These are phyloP conservation scores for Chymomyza caudatula DNA, from an alignment of 2,888 invertebrate species.

Conservation along the genomic window DNA sequence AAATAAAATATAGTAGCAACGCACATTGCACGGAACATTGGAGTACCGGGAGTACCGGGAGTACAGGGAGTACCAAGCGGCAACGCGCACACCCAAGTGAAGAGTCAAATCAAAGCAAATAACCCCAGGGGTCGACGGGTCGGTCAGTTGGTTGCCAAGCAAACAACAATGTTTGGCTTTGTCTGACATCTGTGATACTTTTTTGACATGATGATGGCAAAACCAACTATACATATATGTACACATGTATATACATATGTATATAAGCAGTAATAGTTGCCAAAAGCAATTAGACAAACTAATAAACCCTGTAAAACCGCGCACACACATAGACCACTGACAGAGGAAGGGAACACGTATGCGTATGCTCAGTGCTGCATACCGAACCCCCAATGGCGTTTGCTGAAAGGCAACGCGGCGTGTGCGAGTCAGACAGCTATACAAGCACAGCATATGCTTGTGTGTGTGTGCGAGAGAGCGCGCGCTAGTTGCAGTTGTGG, in stretches of 20 bases:
- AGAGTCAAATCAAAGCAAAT: conserved; percentile 62
- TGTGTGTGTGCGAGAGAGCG: background rate
- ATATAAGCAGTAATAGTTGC: conserved; percentile 59
- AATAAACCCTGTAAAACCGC: conserved; percentile 42
- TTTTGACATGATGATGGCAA: conserved; percentile 38
- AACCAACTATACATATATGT: conserved; percentile 30
- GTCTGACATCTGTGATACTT: conserved; percentile 67
- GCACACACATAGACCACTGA: background rate
- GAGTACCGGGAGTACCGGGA: background rate
- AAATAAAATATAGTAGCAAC: conserved; percentile 24
- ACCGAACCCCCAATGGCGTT: conserved; percentile 66
- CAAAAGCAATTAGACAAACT: conserved; percentile 71
- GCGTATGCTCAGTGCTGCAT: conserved; percentile 51
- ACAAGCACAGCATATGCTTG: conserved; percentile 11
- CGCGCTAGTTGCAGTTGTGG: conserved; percentile 19
- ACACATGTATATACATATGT: background rate
- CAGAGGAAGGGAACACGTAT: background rate
- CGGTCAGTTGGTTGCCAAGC: conserved; percentile 21
- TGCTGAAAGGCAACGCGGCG: conserved; percentile 54
- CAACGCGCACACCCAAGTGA: conserved; percentile 43
- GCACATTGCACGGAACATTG: background rate
- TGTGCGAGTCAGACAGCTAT: conserved; percentile 32
- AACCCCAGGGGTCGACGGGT: conserved; percentile 16
- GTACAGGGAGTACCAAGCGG: background rate
- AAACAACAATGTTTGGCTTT: conserved; percentile 2